phyloP scores from a whole-genome alignment of 2,888 invertebrate species.

The Catocala nupta region DNA sequence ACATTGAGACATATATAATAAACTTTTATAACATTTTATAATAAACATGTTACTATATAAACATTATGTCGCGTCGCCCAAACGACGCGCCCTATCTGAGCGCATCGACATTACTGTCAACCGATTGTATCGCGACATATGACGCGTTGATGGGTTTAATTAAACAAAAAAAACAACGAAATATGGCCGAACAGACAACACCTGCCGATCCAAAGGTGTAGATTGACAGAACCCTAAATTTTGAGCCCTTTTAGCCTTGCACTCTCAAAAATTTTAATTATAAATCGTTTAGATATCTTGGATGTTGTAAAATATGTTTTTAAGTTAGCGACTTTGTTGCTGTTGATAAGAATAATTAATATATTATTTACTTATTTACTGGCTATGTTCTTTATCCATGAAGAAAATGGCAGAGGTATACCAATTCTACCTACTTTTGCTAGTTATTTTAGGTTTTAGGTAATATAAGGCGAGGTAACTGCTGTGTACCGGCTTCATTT shows the following conservation, averaged over 20 bases:
- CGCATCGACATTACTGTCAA: slow-evolving; percentile 36
- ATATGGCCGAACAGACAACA: slow-evolving; percentile 63
- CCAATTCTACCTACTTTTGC: too few species aligned
- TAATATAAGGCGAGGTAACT: too few species aligned
- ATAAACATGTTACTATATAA: slow-evolving; percentile 2
- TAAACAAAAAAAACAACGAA: slow-evolving; percentile 70
- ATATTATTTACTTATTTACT: too few species aligned
- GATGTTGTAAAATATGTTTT: slow-evolving; percentile 33
- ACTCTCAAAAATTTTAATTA: slow-evolving; percentile 61
- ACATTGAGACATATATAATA: too few species aligned
- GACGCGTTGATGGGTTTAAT: slow-evolving; percentile 76
- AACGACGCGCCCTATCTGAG: slow-evolving; percentile 23
- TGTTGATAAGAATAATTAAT: too few species aligned
- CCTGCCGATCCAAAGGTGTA: slow-evolving; percentile 84
- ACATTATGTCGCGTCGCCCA: not conserved
- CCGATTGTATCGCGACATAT: slow-evolving; percentile 77
- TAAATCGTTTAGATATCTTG: slow-evolving; percentile 60
- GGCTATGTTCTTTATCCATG: too few species aligned
- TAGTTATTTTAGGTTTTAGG: not conserved
- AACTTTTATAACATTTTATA: not conserved
- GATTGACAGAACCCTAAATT: slow-evolving; percentile 79
- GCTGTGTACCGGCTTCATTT: too few species aligned
- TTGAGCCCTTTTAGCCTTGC: slow-evolving; percentile 41
- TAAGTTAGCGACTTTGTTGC: not conserved
- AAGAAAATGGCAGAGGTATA: too few species aligned